A percentile compares a stretch with the other conserved stretches of the same genome.
phyloP scores from a whole-genome alignment of 2,888 invertebrate species.

The Thysanoteuthis rhombus region DNA sequence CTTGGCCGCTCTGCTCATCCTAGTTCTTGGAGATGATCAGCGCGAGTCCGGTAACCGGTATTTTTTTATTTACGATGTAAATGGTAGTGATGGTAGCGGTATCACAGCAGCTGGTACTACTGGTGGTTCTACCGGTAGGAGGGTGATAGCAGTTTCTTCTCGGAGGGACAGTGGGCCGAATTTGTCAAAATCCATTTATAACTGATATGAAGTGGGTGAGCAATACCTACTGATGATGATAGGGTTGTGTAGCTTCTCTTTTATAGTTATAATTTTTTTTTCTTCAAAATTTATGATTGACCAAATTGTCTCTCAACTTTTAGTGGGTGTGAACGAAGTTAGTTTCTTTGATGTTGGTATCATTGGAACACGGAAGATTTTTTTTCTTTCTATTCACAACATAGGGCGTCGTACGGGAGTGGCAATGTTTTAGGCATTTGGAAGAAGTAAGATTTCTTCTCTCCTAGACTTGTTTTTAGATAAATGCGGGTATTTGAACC shows the following conservation, averaged over 20 bases:
- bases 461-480: not conserved
- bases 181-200: constrained; percentile 12
- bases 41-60: no score
- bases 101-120: not conserved
- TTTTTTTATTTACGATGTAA: no score
- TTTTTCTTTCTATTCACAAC: not conserved
- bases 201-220: not conserved
- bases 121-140: not conserved
- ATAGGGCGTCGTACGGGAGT: not conserved
- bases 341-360: not conserved
- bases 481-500: not conserved
- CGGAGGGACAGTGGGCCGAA: not conserved
- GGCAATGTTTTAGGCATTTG: not conserved
- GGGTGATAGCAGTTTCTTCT: not conserved
- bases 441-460: not conserved
- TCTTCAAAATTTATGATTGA: not conserved
- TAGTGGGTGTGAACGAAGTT: not conserved
- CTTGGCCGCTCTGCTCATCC: constrained; percentile 26
- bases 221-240: not conserved
- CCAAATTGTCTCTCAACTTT: not conserved
- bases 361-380: no score
- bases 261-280: not conserved
- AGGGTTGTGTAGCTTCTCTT: not conserved
- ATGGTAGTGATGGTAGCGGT: not conserved
- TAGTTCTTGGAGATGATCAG: not conserved